Base-by-base conservation (phyloP, 1,140 invertebrate genomes). In the Hycleus cichorii region DNA sequence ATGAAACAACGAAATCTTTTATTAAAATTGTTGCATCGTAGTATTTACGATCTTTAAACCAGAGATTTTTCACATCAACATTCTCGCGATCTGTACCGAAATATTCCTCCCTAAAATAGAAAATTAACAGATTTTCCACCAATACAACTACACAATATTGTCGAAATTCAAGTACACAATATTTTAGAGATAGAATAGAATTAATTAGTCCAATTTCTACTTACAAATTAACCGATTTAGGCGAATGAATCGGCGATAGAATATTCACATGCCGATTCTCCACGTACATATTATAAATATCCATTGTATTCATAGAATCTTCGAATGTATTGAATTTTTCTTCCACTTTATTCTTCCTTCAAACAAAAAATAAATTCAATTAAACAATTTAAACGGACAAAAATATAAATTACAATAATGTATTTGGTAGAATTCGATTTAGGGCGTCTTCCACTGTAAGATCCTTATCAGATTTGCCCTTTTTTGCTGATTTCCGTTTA, bases 401-500 rank as follows among this genome's bases (percentile, higher is more conserved):
- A 38, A 32, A 38, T 12, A 42, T 9, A 2, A 64, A 74, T 69
- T 75, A 83, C 79, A 82, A 67, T 48, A 84, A 72, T 60, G 77
- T 74, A 27, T 70, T 73, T 1, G 81, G 81, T 48, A 88, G 80
- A 48, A 85, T 77, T 69, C 79, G 72, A 62, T 77, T 73, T 26
- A 88, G 65, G 10, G 83, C 80, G 70, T 83, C 83, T 56, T 85
- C 80, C 18, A 91, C 74, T 7, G 79, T 81, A 59, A 83, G 80
- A 75, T 87, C 85, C 57, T 68, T 72, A 56, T 82, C 81, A 53
- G 77, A 80, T 62, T 83, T 81, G 57, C 80, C 77, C 53, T 69
- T 66, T 78, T 81, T 86, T 2, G 84, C 81, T 2, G 84, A 86
- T 60, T 86, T 77, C 55, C 86, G 74, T 71, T 87, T 87, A 57